Evolutionary conservation across 2,113 vertebrate species (phyloP).

Genomic region (Tetrax tetrax): DNA sequence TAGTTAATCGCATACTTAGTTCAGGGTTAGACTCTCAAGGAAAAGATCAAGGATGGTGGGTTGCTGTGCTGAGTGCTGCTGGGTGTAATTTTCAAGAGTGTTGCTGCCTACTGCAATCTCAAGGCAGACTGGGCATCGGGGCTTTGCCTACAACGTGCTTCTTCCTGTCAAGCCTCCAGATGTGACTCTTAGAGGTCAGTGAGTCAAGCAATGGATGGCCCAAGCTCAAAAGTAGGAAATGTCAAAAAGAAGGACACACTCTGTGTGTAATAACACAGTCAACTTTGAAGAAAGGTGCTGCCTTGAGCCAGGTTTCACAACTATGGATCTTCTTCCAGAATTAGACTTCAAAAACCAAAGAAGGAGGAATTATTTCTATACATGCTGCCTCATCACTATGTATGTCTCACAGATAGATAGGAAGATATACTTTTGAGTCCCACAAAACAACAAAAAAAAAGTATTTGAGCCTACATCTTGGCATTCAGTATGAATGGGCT

Average conservation of each 20-base stretch:
- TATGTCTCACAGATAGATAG: neutral
- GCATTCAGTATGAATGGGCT: neutral
- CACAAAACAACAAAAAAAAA: neutral
- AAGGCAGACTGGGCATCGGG: neutral
- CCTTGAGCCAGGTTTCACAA: neutral
- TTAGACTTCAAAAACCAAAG: neutral
- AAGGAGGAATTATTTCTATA: neutral
- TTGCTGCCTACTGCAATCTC: neutral
- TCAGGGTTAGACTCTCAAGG: neutral
- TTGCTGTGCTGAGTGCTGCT: neutral
- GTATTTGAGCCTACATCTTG: neutral
- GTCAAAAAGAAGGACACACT: neutral
- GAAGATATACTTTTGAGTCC: neutral
- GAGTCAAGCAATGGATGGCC: neutral
- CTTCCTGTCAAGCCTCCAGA: neutral
- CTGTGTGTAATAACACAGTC: neutral
- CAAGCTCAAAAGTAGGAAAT: neutral
- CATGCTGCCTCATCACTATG: neutral
- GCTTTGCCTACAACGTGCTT: fast-evolving
- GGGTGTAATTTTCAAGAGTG: neutral
- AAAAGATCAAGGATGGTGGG: fast-evolving
- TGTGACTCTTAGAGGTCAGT: neutral
- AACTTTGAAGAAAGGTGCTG: neutral
- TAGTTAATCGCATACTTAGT: neutral
- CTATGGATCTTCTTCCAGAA: neutral